Evolutionary conservation across 2,113 vertebrate genomes (phyloP).

Genomic region (Solea senegalensis): DNA sequence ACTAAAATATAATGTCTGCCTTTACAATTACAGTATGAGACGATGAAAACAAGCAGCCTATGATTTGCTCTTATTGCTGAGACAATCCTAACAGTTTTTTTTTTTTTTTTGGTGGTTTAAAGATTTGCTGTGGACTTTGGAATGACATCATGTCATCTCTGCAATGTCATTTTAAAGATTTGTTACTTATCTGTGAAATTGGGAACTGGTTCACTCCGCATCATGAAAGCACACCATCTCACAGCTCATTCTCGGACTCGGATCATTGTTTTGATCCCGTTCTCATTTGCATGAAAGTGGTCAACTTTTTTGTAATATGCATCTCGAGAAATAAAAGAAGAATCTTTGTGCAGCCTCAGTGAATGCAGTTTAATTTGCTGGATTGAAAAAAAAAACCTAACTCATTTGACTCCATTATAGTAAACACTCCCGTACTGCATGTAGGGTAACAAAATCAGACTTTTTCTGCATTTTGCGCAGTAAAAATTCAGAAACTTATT

Average conservation of each 20-base stretch:
- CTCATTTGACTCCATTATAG: too few relatives aligned
- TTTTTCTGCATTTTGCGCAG: too few relatives aligned
- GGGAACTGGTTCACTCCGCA: slow-evolving; percentile 26
- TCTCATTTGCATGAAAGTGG: slow-evolving; percentile 70
- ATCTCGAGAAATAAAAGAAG: slow-evolving; percentile 68
- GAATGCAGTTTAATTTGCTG: background rate
- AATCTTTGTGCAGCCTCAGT: slow-evolving; percentile 45
- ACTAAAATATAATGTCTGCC: slow-evolving; percentile 9
- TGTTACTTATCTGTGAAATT: slow-evolving; percentile 44
- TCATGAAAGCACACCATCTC: slow-evolving; percentile 31
- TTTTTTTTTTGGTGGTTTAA: background rate
- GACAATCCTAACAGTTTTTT: slow-evolving; percentile 51
- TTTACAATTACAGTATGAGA: slow-evolving; percentile 31
- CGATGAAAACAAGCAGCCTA: slow-evolving; percentile 31
- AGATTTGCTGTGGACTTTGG: slow-evolving; percentile 16
- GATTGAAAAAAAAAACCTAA: too few relatives aligned
- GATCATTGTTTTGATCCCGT: slow-evolving; percentile 32
- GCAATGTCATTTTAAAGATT: slow-evolving; percentile 45
- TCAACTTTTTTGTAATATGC: slow-evolving; percentile 57
- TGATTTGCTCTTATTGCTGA: slow-evolving; percentile 37
- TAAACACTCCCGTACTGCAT: too few relatives aligned
- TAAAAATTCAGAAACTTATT: too few relatives aligned
- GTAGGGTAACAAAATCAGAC: too few relatives aligned
- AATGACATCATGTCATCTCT: slow-evolving; percentile 13
- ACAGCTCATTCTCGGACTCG: slow-evolving; percentile 39